Base-by-base conservation (phyloP, 1,140 invertebrate genomes). In the Subanguina moxae region DNA sequence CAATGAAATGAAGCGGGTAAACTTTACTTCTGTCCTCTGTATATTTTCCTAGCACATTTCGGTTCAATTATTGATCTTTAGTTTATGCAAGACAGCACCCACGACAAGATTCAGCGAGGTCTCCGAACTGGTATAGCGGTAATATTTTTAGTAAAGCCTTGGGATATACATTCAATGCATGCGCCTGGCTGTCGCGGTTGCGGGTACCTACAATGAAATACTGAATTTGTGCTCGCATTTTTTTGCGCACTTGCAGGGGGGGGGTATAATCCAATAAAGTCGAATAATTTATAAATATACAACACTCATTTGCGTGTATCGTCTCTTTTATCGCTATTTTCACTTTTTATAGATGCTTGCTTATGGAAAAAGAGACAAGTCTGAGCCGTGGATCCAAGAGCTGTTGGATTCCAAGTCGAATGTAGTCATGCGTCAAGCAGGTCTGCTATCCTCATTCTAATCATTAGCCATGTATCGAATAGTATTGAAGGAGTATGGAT, bases 51-150 rank as follows among this genome's bases (percentile, higher is more conserved):
- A n/a, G n/a, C n/a, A n/a, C n/a, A n/a, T n/a, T n/a, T n/a, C n/a
- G n/a, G n/a, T n/a, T n/a, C n/a, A n/a, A 38, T 38, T 52, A 52
- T 1, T 52, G 48, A 8, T 21, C 11, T 52, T 7, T 52, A 87
- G 83, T 90, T 90, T 76, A 88, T 90, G 9, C 89, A 90, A 83
- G 93, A 96, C 81, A 96, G 93, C 9, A 93, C 97, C 79, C 95
- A 98, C 82, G 96, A 98, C 82, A 99, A 99, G 84, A 98, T 98
- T 78, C 86, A 97, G 27, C 87, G 94, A 56, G 94, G 94, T 48
- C 84, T 98, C 58, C 68, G 81, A 28, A 93, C 94, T 13, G 90
- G 94, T 62, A 95, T 99, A 71, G 89, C 94, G 1, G 32, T 38
- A 38, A 38, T 38, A 38, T 38, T 38, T 38, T 38, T 38, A n/a